A percentile compares a stretch with the other conserved stretches of the same genome.
Evolutionary conservation across 2,888 invertebrate species (phyloP).

Genomic region (Stenotaenia linearis): DNA sequence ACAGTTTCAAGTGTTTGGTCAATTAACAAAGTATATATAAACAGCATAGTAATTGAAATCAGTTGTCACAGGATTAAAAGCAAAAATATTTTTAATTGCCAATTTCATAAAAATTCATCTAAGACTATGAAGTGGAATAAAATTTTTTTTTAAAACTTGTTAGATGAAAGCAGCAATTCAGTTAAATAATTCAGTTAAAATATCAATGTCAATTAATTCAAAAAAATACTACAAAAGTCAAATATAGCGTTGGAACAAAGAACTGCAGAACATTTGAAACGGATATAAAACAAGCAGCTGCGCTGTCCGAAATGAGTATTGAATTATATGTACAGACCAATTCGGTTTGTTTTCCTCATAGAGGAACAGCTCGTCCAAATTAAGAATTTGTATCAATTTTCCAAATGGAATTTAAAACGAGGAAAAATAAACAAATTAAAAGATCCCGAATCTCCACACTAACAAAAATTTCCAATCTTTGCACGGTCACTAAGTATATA

Average conservation of each 20-base stretch:
- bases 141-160: not conserved
- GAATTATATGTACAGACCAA: not conserved
- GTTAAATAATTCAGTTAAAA: no score
- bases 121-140: conserved; percentile 1
- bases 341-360: not conserved
- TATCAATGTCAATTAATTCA: not conserved
- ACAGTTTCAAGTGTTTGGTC: conserved; percentile 16
- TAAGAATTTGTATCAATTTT: not conserved
- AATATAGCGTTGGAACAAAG: not conserved
- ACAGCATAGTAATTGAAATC: not conserved
- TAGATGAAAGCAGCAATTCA: not conserved
- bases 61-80: not conserved
- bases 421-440: not conserved
- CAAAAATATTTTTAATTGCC: not conserved
- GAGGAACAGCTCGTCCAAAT: not conserved
- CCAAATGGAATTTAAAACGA: not conserved
- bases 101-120: conserved; percentile 9
- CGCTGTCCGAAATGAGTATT: not conserved
- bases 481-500: not conserved
- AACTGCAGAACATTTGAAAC: not conserved
- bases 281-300: not conserved
- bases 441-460: not conserved
- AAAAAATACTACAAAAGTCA: conserved; percentile 8
- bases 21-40: conserved; percentile 3
- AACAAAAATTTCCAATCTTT: not conserved